Conservation (phyloP, 2,113 vertebrate species). For the Actenoides lindsayi region DNA sequence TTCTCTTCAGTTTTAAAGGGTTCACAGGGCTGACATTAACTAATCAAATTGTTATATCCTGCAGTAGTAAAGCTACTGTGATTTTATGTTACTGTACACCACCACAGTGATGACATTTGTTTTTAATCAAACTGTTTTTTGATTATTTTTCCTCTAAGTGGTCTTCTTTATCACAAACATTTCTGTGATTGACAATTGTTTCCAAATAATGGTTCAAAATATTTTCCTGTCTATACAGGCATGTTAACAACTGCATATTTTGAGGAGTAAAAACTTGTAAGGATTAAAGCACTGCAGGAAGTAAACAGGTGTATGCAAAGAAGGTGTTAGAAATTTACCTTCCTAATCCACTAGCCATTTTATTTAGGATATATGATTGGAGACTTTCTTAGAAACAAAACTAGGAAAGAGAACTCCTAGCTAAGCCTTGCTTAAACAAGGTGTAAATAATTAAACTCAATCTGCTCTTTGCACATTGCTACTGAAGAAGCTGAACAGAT, state of each 20-base stretch:
- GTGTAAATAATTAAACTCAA: constrained; percentile 4
- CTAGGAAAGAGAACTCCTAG: not conserved
- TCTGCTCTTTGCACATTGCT: not conserved
- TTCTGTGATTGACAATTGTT: not conserved
- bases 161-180: not conserved
- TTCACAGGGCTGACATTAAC: not conserved
- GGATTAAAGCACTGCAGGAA: not conserved
- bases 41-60: not conserved
- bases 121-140: not conserved
- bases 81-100: not conserved
- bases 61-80: not conserved
- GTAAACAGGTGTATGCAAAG: not conserved
- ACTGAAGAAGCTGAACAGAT: not conserved
- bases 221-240: not conserved
- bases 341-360: not conserved
- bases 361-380: not conserved
- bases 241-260: not conserved
- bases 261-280: not conserved
- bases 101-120: not conserved
- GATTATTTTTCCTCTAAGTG: not conserved
- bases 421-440: not conserved
- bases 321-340: not conserved
- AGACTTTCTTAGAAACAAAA: not conserved
- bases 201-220: not conserved
- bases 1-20: not conserved